phyloP scores from a whole-genome alignment of 2,797 vertebrate species.

The Dendrocincla tyrannina region DNA sequence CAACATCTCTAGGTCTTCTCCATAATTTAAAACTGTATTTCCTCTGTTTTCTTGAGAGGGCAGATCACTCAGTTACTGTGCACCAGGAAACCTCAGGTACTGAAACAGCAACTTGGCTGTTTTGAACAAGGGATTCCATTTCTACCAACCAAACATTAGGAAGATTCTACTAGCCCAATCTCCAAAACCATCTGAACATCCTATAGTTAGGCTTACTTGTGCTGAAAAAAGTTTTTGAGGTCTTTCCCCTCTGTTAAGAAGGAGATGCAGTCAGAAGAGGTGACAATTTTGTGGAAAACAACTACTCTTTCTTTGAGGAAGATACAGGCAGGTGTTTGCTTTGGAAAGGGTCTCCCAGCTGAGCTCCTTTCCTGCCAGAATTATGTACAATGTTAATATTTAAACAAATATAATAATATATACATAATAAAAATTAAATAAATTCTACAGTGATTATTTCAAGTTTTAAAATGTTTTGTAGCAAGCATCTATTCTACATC shows the following conservation, averaged over 20 bases:
- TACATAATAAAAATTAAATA: neutral
- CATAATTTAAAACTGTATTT: neutral
- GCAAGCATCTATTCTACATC: neutral
- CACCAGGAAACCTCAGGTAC: neutral
- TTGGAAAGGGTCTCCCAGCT: neutral
- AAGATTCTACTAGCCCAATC: neutral
- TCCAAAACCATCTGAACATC: neutral
- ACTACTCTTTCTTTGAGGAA: neutral
- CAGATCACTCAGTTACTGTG: neutral
- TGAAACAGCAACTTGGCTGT: neutral
- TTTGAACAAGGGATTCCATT: neutral
- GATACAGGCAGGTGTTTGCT: neutral
- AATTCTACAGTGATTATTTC: neutral
- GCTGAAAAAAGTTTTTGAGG: neutral
- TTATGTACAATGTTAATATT: neutral
- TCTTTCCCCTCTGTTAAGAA: neutral
- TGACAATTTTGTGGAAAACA: neutral
- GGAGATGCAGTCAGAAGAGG: neutral
- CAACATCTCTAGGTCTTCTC: neutral
- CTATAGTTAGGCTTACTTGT: neutral
- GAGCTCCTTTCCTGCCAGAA: neutral
- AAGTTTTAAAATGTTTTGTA: neutral
- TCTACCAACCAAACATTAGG: neutral
- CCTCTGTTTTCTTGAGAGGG: neutral
- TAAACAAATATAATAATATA: neutral